Evolutionary conservation across 2,888 invertebrate genomes (phyloP).

Genomic region (Entomobrya multifasciata): DNA sequence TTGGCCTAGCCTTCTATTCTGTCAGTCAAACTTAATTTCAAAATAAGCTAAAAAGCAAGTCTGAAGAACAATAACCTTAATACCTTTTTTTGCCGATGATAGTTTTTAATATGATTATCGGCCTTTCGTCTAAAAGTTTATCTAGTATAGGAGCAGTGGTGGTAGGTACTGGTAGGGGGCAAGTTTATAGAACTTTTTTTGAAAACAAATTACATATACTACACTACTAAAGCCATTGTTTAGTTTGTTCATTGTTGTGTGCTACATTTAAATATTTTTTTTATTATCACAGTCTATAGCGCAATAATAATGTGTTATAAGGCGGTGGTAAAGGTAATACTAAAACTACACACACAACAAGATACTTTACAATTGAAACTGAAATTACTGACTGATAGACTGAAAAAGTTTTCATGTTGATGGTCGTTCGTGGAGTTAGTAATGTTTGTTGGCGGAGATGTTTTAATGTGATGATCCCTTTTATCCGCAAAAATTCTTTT

Average conservation of each 20-base stretch:
- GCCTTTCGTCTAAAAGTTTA: not conserved
- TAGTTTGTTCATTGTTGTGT: slow-evolving; percentile 10
- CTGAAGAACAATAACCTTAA: slow-evolving; percentile 43
- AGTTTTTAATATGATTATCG: not conserved
- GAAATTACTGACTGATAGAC: slow-evolving; percentile 16
- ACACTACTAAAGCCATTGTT: too few species aligned
- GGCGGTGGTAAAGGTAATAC: not conserved
- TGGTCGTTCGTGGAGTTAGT: not conserved
- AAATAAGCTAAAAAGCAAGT: too few species aligned
- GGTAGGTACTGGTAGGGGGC: too few species aligned
- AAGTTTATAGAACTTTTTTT: not conserved
- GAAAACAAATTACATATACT: too few species aligned
- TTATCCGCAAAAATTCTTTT: slow-evolving; percentile 36
- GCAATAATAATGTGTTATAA: slow-evolving; percentile 14
- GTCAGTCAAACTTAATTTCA: slow-evolving; percentile 39
- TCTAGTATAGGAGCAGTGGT: not conserved
- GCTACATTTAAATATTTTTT: slow-evolving; percentile 1
- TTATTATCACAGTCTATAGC: not conserved
- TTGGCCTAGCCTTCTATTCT: slow-evolving; percentile 29
- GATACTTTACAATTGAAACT: not conserved
- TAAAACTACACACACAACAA: not conserved
- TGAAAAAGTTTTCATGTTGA: slow-evolving; percentile 15
- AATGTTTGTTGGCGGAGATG: too few species aligned
- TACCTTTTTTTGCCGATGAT: slow-evolving; percentile 10
- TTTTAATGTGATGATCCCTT: slow-evolving; percentile 23